phyloP scores from a whole-genome alignment of 2,797 vertebrate species.

The Lepus oiostolus region DNA sequence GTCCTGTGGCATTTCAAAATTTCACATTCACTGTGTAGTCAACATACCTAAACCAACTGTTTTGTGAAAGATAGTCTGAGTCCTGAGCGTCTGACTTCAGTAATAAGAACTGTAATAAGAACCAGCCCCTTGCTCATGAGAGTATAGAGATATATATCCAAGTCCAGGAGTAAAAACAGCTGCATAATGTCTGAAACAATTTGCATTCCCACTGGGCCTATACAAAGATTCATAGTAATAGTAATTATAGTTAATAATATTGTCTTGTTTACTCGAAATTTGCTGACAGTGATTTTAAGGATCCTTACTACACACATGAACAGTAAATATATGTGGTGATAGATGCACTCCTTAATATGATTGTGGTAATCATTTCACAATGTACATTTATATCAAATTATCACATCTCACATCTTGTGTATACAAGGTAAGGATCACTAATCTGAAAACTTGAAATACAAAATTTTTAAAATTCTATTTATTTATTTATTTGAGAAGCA shows the following conservation, averaged over 20 bases:
- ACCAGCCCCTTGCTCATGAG: not conserved
- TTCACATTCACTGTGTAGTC: not conserved
- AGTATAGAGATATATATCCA: not conserved
- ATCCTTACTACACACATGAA: not conserved
- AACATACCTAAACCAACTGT: not conserved
- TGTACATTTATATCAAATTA: not conserved
- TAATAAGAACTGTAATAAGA: not conserved
- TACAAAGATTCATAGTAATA: not conserved
- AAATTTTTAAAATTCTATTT: too few species aligned
- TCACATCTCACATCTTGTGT: not conserved
- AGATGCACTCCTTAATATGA: not conserved
- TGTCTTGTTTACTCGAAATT: not conserved
- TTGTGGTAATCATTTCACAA: not conserved
- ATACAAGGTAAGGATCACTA: too few species aligned
- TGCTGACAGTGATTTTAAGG: not conserved
- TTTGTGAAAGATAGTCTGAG: not conserved
- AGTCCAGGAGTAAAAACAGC: not conserved
- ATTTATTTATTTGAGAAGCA: too few species aligned
- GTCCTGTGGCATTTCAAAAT: not conserved
- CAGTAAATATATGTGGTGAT: too few species aligned
- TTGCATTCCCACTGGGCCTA: not conserved
- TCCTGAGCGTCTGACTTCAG: not conserved
- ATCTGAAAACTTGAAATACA: too few species aligned
- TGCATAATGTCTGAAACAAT: not conserved
- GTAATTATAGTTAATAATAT: not conserved